Evolutionary conservation across 2,888 invertebrate species (phyloP), one percentile per base, ranked within the genome.

Genomic region (Teleogryllus oceanicus): DNA sequence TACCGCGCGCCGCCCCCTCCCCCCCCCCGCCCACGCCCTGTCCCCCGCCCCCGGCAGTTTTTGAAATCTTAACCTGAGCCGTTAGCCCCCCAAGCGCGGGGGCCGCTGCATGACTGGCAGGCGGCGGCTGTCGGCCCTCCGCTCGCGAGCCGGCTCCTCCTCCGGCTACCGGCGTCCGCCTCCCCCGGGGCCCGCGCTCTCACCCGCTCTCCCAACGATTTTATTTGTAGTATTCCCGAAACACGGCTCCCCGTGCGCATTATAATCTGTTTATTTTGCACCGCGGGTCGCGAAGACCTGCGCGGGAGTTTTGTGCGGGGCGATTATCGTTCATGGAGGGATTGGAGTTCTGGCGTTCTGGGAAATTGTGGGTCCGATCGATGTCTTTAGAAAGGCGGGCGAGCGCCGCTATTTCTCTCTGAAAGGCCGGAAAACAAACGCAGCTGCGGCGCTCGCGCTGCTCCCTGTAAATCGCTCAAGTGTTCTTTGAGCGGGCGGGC

Each of bases 61-160:
- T 62, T 62, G 62, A 62, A 13, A 62, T 62, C 62, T 62, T 62
- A 13, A 62, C 62, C 62, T 62, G 62, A 62, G 62, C 62, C 62
- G 62, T 62, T 13, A 8, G 16, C 16, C 62, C 62, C n/a, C 37
- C 37, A 8, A 37, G 8, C 37, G 37, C 37, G 37, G 37, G 62
- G 62, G 62, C 16, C 62, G 62, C n/a, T 62, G 62, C 13, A 11
- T n/a, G 62, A n/a, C 16, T 13, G 62, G 13, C 16, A 62, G 62
- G 37, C 37, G 1, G 4, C n/a, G 16, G n/a, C 4, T 62, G 62
- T 18, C 16, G 62, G 62, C 16, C 62, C 16, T n/a, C 62, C 62
- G 62, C 62, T n/a, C 62, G 16, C 62, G 62, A 62, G n/a, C 62
- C n/a, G 4, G 1, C 13, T 37, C 62, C 62, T n/a, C 16, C 62